Percentiles rank a stretch among this genome's conserved stretches.
These are phyloP conservation scores for Megaceryle torquata DNA, from an alignment of 2,113 vertebrate genomes.

Conservation along the genomic window DNA sequence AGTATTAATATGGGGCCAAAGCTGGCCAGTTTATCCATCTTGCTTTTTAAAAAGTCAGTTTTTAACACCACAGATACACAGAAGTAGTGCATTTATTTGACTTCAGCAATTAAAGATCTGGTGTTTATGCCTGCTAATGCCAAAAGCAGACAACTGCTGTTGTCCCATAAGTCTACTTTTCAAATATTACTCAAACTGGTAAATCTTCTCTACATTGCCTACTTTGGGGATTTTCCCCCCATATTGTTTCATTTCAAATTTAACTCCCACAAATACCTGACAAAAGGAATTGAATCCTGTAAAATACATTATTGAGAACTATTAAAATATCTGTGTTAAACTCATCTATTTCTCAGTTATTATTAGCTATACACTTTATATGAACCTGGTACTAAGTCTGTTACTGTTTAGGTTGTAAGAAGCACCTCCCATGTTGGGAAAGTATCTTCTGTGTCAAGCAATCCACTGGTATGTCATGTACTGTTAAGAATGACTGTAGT, in stretches of 20 bases:
- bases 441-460: slow-evolving; percentile 75
- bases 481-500: neutral
- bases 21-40: neutral
- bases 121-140: neutral
- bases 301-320: neutral
- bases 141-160: neutral
- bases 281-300: neutral
- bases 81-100: neutral
- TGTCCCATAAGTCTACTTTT: neutral
- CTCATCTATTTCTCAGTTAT: neutral
- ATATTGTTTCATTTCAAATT: neutral
- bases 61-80: neutral
- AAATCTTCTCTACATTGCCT: neutral
- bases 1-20: neutral
- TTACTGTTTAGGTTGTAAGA: slow-evolving; percentile 81
- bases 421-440: slow-evolving; percentile 81
- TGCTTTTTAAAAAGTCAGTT: neutral
- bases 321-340: neutral
- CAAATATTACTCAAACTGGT: neutral
- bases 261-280: neutral
- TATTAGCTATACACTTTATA: neutral
- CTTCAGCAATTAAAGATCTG: neutral
- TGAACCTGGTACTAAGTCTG: slow-evolving; percentile 4
- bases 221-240: neutral
- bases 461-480: slow-evolving; percentile 77